Conservation (phyloP, 2,797 vertebrate species). For the Gymnothorax reevesii region DNA sequence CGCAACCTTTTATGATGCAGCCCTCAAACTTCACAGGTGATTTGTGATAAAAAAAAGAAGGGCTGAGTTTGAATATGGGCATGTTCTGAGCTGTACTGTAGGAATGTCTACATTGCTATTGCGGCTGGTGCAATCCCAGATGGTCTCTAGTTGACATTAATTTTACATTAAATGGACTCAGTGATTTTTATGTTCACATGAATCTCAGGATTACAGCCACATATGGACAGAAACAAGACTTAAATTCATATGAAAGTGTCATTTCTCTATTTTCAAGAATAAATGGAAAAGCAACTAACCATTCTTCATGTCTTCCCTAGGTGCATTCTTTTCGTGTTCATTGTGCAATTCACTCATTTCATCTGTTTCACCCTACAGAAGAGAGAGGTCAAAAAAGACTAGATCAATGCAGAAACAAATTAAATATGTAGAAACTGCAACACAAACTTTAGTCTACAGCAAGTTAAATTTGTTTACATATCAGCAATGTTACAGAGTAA, state of each 20-base stretch:
- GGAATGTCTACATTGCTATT: no score
- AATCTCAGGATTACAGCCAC: background rate
- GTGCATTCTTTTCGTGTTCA: conserved; percentile 51
- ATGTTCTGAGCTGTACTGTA: no score
- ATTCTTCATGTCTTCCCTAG: background rate
- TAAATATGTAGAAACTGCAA: background rate
- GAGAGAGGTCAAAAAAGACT: conserved; percentile 11
- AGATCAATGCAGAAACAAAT: background rate
- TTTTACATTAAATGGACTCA: no score
- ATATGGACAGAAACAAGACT: no score
- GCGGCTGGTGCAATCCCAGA: no score
- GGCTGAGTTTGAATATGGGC: no score
- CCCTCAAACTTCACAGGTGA: no score
- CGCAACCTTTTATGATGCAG: no score
- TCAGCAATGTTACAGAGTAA: background rate
- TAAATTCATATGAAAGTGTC: no score
- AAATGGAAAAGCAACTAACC: conserved; percentile 34
- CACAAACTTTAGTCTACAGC: background rate
- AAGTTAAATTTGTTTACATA: background rate
- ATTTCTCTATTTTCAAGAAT: conserved; percentile 36
- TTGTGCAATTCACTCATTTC: conserved; percentile 62
- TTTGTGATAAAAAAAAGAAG: no score
- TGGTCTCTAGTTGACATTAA: no score
- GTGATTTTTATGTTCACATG: background rate
- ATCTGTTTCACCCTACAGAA: conserved; percentile 63